These are phyloP conservation scores for Acromyrmex echinatior DNA, from an alignment of 1,140 invertebrate genomes.

Conservation along the genomic window DNA sequence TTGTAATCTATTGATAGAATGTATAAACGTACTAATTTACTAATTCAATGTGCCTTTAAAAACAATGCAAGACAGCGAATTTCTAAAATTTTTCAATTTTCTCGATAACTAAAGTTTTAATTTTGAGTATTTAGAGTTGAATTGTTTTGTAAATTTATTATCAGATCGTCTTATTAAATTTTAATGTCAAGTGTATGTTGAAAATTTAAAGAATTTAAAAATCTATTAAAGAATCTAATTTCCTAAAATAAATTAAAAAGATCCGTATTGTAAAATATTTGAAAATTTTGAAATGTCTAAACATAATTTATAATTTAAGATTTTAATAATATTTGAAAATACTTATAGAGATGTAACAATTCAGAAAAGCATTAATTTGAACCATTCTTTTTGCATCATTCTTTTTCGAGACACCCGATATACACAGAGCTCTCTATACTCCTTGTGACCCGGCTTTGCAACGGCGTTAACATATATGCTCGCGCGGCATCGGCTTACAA, in stretches of 20 bases:
- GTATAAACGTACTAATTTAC: slow-evolving; percentile 5
- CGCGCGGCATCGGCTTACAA: slow-evolving; percentile 63
- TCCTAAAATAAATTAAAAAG: neutral
- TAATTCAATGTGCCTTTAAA: neutral
- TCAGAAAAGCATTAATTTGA: neutral
- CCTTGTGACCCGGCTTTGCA: slow-evolving; percentile 10
- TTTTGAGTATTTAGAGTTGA: neutral
- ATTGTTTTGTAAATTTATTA: slow-evolving; percentile 14
- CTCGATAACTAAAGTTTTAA: slow-evolving; percentile 5
- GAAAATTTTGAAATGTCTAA: neutral
- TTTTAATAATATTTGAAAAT: neutral
- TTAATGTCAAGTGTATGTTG: neutral
- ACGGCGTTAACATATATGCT: slow-evolving; percentile 51
- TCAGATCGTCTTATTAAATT: neutral
- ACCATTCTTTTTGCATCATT: too few relatives aligned
- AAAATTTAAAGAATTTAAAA: neutral
- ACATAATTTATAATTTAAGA: neutral
- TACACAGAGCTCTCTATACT: slow-evolving; percentile 31
- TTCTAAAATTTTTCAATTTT: slow-evolving; percentile 11
- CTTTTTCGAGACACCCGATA: neutral
- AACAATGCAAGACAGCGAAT: neutral
- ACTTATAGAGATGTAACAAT: neutral
- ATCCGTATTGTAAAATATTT: neutral
- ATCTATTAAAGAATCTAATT: slow-evolving; percentile 6
- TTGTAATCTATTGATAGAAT: slow-evolving; percentile 58